Evolutionary conservation across 2,888 invertebrate species (phyloP).

Genomic region (Morinoia aosen): DNA sequence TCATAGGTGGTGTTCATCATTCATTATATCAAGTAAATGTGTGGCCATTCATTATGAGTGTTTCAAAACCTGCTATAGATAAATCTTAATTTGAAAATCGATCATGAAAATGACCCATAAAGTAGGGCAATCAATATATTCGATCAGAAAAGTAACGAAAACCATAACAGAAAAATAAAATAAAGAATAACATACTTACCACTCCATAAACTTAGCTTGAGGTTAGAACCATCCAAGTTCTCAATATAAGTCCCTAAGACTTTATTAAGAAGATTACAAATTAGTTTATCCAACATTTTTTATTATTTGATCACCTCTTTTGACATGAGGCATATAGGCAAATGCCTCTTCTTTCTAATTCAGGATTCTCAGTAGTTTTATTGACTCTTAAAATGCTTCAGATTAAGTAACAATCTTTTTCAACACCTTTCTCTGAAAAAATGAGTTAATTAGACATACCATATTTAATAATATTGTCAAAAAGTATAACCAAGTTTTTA

Average conservation of each 20-base stretch:
- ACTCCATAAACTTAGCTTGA: conserved; percentile 98
- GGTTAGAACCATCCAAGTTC: conserved; percentile 93
- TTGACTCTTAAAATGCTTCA: not conserved
- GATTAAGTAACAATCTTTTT: not conserved
- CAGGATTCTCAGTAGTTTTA: not conserved
- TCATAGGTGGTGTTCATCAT: no score
- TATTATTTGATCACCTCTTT: not conserved
- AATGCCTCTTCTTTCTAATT: not conserved
- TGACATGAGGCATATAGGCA: not conserved
- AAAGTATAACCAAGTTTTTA: no score
- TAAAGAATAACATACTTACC: conserved; percentile 82
- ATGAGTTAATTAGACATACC: not conserved
- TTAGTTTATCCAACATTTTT: conserved; percentile 90
- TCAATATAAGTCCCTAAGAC: conserved; percentile 96
- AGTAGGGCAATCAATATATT: no score
- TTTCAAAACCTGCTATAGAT: no score
- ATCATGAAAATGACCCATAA: no score
- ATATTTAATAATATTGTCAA: not conserved
- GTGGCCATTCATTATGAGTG: no score
- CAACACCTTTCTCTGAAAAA: not conserved
- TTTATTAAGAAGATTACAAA: conserved; percentile 92
- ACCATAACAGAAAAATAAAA: no score
- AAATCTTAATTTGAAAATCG: no score
- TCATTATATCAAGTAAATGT: no score
- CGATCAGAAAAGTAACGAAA: no score